Base-by-base conservation (phyloP, 2,888 invertebrate genomes). In the Rotaria sp. region DNA sequence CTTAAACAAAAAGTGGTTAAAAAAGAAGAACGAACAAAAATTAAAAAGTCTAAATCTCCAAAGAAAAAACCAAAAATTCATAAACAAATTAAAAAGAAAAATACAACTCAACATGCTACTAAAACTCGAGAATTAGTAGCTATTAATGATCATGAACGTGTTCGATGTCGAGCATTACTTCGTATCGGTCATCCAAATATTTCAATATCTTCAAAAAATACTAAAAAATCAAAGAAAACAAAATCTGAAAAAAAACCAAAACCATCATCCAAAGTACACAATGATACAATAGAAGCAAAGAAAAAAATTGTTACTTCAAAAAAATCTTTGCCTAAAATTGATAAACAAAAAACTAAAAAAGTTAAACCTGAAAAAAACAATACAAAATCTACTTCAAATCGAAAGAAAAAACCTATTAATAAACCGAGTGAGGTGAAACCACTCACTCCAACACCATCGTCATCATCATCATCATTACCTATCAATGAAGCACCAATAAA, bases 111-210 rank as follows among this genome's bases (percentile, higher is more conserved):
- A 38, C 24, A 30, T 0, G 15, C 13, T 59, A 38, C 67, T 35
- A 67, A 67, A 38, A 67, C 35, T 35, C 67, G 35, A 35, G 67
- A 67, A 1, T 67, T 67, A 67, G 80, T 45, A 45, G n/a, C 80
- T 41, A 45, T 80, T 45, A 26, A 80, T 45, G 80, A 80, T 41
- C 11, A 45, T 11, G 80, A 80, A 45, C 41, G 26, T 45, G n/a
- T n/a, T n/a, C 80, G 80, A 15, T 80, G 80, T 80, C 26, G 45
- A 45, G 80, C 80, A 41, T 45, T 80, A 45, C 45, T 80, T 45
- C 80, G 45, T 41, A 41, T 80, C 38, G 30, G 45, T 11, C 45
- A 59, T 59, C 8, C 59, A 15, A 15, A 50, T 15, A 8, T 7
- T 5, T 4, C 3, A 21, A 21, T 2, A 21, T 21, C 7, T 21